Percentiles rank a stretch among this genome's conserved stretches.
These are phyloP conservation scores for Prietella phreatophila DNA, from an alignment of 2,113 vertebrate species.

Conservation along the genomic window DNA sequence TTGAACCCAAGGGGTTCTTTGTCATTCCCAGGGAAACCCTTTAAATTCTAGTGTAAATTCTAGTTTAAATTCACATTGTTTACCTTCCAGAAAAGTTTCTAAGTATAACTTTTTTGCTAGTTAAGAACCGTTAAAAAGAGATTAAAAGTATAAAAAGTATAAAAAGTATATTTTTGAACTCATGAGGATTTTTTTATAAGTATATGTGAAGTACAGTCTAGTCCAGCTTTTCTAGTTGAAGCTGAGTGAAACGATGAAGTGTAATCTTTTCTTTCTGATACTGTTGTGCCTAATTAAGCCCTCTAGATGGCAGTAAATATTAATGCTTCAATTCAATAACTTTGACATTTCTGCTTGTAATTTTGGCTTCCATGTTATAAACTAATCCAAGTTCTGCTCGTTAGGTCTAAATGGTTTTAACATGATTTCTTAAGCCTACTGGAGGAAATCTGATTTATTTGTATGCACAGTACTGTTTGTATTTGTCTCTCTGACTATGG, in stretches of 20 bases:
- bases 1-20: background rate
- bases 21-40: background rate
- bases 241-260: background rate
- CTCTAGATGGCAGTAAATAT: slow-evolving; percentile 41
- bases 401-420: background rate
- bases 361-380: background rate
- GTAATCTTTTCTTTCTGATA: background rate
- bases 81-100: background rate
- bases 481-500: background rate
- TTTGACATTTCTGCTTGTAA: background rate
- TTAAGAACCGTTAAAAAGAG: background rate
- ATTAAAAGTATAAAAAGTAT: too few relatives aligned
- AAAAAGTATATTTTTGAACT: background rate
- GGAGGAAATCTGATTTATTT: background rate
- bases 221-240: background rate
- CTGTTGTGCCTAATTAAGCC: background rate
- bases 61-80: background rate
- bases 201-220: background rate
- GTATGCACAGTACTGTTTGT: background rate
- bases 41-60: background rate
- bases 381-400: background rate
- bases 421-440: background rate
- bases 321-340: background rate
- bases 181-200: background rate
- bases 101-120: background rate